These are phyloP conservation scores for Gorsachius magnificus DNA, from an alignment of 2,797 vertebrate genomes.

Conservation along the genomic window DNA sequence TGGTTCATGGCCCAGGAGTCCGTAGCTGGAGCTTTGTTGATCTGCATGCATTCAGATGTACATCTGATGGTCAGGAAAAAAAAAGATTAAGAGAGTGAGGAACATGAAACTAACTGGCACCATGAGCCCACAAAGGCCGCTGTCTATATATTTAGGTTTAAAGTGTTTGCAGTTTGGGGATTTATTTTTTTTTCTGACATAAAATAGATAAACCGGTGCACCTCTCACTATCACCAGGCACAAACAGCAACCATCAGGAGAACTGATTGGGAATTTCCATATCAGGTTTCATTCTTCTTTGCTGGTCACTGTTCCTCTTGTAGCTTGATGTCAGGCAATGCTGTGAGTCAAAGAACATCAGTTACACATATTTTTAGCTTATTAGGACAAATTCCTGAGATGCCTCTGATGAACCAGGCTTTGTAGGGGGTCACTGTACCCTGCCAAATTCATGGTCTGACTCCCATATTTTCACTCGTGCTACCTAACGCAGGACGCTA, in stretches of 20 bases:
- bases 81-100: neutral
- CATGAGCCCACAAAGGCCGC: accelerated
- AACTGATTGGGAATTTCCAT: neutral
- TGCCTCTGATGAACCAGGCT: constrained; percentile 15
- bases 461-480: neutral
- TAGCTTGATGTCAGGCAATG: neutral
- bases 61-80: neutral
- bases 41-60: neutral
- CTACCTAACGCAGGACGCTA: neutral
- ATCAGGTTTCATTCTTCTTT: neutral
- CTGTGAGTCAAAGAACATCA: constrained; percentile 2
- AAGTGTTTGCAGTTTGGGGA: neutral
- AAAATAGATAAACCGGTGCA: accelerated
- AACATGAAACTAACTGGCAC: neutral
- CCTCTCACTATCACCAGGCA: neutral
- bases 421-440: neutral
- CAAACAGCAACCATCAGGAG: neutral
- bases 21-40: neutral
- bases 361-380: constrained; percentile 47
- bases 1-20: neutral
- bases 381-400: constrained; percentile 49
- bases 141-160: neutral
- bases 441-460: neutral
- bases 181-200: neutral
- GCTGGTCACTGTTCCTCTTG: neutral